Evolutionary conservation across 1,140 invertebrate genomes (phyloP), one percentile per base, ranked within the genome.

Genomic region (Solenopsis invicta): DNA sequence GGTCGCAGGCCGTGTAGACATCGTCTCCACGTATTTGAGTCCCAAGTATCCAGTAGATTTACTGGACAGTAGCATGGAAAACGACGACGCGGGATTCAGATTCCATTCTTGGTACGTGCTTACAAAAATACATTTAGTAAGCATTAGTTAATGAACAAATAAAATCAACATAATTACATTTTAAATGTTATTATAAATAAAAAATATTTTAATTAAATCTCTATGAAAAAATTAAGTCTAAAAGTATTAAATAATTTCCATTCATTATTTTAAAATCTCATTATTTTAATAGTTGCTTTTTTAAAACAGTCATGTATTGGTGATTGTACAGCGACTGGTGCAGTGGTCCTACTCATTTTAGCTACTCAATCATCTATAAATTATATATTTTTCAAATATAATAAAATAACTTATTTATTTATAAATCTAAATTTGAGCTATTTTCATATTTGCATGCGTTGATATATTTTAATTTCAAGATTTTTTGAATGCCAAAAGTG

Each of bases 11-110:
- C 97, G 97, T 93, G 97, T 98, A 21, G 98, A 98, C 94, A 98
- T 98, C 29, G 97, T 98, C 29, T 98, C 98, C 77, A 98, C 98
- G 0, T 98, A 98, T 95, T 96, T 98, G 77, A 98, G 98, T 93
- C 97, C 98, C 91, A 97, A 98, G 94, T 98, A 97, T 95, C 96
- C 97, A 18, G 96, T 97, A 84, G 97, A 98, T 95, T 95, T 98
- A 78, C 93, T 98, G 37, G 97, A 98, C 94, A 97, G 96, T 92
- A 97, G 97, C 91, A 95, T 96, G 54, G 96, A 97, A 77, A 97
- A 96, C 89, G 97, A 97, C 93, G 97, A 98, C 91, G 97, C 88
- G 50, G 41, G 41, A 6, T 94, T 94, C 56, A 96, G 95, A 95
- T 48, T 92, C 92, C 21, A 95, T 96, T 61, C 93, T 96, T 77